Evolutionary conservation across 2,113 vertebrate genomes (phyloP), one percentile per base, ranked within the genome.

Genomic region (Hucho hucho): DNA sequence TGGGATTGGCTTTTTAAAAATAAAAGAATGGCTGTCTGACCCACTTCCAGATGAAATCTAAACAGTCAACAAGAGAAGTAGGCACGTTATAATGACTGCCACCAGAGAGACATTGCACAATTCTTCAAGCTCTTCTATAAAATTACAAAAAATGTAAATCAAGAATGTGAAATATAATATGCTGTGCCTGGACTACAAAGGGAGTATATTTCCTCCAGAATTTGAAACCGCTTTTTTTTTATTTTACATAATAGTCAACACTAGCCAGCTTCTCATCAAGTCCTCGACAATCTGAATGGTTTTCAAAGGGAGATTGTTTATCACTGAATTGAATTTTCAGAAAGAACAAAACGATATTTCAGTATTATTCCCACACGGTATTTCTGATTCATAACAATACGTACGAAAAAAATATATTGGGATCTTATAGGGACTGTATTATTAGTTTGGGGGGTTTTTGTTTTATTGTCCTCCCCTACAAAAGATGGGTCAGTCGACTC

Each of bases 401-500:
- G 13, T 29, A 43, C 16, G 29, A 37, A n/a, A 20, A 20, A n/a
- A 3, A 61, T 13, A 4, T 3, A 9, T 32, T n/a, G 29, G 3
- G n/a, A 9, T 63, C 24, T 69, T 20, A 47, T 12, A 24, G 7
- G 37, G 20, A 47, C 22, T 3, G 9, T 29, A 13, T 74, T 29
- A 2, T 6, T 24, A 2, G 5, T 74, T 18, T 73, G 24, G 16
- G 4, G 1, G 6, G 12, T 24, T 2, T 4, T 2, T 2, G 63
- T 64, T 6, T 56, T 0, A 25, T 0, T 4, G 1, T 3, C 1
- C 72, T 49, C 84, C 76, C 84, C 88, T 74, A 1, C 14, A 2
- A 0, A 7, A 16, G 0, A 76, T 94, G 92, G 91, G 89, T 84
- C 13, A 71, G 0, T 37, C 91, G 84, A 92, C 92, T 88, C 92